Evolutionary conservation across 2,888 invertebrate species (phyloP), one percentile per base, ranked within the genome.

Genomic region (Meganola albula): DNA sequence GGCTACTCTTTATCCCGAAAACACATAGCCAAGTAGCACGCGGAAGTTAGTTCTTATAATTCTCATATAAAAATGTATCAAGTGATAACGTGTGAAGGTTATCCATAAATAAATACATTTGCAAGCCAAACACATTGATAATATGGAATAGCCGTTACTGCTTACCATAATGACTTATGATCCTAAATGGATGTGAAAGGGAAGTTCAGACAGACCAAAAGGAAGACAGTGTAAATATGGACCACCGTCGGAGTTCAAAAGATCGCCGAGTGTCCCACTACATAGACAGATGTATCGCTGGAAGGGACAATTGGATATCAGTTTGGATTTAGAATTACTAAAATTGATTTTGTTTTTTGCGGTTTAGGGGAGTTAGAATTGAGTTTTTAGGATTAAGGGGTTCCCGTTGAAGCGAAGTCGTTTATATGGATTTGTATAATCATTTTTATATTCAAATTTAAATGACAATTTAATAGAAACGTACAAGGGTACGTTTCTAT

Each of bases 231-330:
- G 58, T 64, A 64, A 59, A 61, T 63, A 61, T 58, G 56, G 84
- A 82, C 83, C 83, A 84, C 82, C 83, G 74, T 44, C 67, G 70
- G 44, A 77, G 77, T 61, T 84, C 83, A 84, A 84, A 84, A 77
- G 60, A 56, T 53, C 56, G 44, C 46, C 46, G 54, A 35, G 42
- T 28, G 59, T 53, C 57, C 60, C 66, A 71, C 78, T 77, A 50
- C 50, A 43, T 37, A 30, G 40, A 26, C 34, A 29, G 44, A 46
- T 39, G 24, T 43, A 38, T 29, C 20, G 53, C 67, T 66, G 44
- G 66, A 71, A 69, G 59, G 56, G 64, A 49, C 39, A 39, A 44
- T 27, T 4, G 12, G n/a, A 12, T 25, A 25, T 9, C 10, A 12
- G 14, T 13, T 14, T 13, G 13, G n/a, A 3, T 8, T 25, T 4